A percentile compares a stretch with the other conserved stretches of the same genome.
phyloP scores from a whole-genome alignment of 2,113 vertebrate species.

The Pluvialis apricaria region DNA sequence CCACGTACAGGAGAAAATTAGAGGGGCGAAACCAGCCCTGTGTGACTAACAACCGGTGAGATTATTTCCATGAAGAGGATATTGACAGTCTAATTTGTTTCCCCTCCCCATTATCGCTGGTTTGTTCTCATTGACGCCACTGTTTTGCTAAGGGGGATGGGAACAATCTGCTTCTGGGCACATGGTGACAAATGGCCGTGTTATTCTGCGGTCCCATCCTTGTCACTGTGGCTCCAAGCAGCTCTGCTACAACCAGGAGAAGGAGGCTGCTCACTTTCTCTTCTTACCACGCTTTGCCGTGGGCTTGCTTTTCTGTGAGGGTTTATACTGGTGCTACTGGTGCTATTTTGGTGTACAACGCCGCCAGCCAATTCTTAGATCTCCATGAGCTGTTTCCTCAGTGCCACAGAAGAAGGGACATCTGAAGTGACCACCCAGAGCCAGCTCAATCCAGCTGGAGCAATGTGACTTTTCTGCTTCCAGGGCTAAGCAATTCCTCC shows the following conservation, averaged over 20 bases:
- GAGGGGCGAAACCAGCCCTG: not conserved
- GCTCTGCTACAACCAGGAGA: not conserved
- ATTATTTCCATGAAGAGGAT: not conserved
- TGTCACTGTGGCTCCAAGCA: not conserved
- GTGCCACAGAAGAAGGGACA: not conserved
- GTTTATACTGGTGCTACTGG: not conserved
- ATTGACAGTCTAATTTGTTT: conserved; percentile 36
- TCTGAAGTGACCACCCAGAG: not conserved
- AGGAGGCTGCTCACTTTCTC: not conserved
- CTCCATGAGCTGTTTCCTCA: not conserved
- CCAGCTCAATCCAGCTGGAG: not conserved
- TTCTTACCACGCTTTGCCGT: not conserved
- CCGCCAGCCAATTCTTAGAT: not conserved
- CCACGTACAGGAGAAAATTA: conserved; percentile 12
- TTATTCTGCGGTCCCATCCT: not conserved
- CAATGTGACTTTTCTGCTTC: not conserved
- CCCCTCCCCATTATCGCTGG: not conserved
- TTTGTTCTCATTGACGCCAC: not conserved
- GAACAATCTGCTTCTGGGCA: not conserved
- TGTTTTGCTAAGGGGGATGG: not conserved
- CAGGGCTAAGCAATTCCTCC: not conserved
- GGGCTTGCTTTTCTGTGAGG: not conserved
- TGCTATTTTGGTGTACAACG: not conserved
- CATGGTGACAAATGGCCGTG: not conserved
- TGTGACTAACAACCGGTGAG: conserved; percentile 34